Percentiles rank a stretch among this genome's conserved stretches.
phyloP scores from a whole-genome alignment of 37 sponge, comb jelly and placozoan species.

The Spongilla lacustris region DNA sequence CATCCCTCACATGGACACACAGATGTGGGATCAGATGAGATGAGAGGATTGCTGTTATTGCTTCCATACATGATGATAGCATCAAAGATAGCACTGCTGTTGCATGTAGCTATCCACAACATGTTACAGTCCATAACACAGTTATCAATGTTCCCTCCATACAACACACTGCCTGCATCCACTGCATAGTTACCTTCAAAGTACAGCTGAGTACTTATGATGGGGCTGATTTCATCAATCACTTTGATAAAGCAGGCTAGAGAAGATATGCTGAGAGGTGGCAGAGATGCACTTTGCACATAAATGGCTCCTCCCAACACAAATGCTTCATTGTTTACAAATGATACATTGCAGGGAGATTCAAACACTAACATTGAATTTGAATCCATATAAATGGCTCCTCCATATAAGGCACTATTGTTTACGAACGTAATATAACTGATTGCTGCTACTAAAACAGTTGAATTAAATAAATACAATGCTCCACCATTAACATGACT shows the following conservation, averaged over 20 bases:
- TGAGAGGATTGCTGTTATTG: not conserved
- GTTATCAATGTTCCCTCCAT: slow-evolving; percentile 13
- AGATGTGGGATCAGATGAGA: not conserved
- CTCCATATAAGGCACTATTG: slow-evolving; percentile 9
- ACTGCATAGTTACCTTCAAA: slow-evolving; percentile 13
- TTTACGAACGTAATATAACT: not conserved
- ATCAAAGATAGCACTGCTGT: slow-evolving; percentile 1
- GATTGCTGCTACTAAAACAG: not conserved
- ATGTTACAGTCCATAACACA: not conserved
- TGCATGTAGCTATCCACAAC: not conserved
- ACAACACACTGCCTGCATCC: slow-evolving; percentile 21
- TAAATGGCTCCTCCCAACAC: not conserved
- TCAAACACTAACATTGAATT: not conserved
- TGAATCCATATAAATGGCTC: not conserved
- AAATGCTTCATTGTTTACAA: not conserved
- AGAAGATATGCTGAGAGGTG: not conserved
- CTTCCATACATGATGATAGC: not conserved
- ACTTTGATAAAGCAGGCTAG: slow-evolving; percentile 13
- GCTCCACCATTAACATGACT: not conserved
- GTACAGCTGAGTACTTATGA: not conserved
- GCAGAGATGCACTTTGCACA: not conserved
- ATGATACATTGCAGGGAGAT: not conserved
- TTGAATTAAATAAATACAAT: not conserved
- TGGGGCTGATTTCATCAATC: too few relatives aligned
- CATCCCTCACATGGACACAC: not conserved